Percentiles rank a stretch among this genome's conserved stretches.
These are phyloP conservation scores for human DNA, from an alignment of 2,113 vertebrate genomes.

Conservation along the genomic window GRCh38 chr13:24774501-24775000, in stretches of 20 bases:
- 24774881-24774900: conserved; percentile 24
- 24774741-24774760: background rate
- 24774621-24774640: background rate
- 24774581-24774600: background rate
- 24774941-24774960: conserved; percentile 37
- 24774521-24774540: background rate
- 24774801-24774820: conserved; percentile 6
- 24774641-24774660: background rate
- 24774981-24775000: conserved; percentile 12
- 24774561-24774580: background rate
- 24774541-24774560: conserved; percentile 25
- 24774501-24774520: background rate
- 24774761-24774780: background rate
- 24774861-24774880: conserved; percentile 41
- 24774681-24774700: conserved; percentile 11
- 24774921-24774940: background rate
- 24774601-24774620: too few species aligned
- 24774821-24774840: conserved; percentile 54
- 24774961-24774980: conserved; percentile 46
- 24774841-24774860: background rate
- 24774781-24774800: background rate
- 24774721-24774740: background rate
- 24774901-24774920: conserved; percentile 63
- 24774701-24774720: background rate
- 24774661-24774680: background rate